Conservation (phyloP, 37 sponge, comb jelly and placozoan genomes). For the Ephydatia muelleri region DNA sequence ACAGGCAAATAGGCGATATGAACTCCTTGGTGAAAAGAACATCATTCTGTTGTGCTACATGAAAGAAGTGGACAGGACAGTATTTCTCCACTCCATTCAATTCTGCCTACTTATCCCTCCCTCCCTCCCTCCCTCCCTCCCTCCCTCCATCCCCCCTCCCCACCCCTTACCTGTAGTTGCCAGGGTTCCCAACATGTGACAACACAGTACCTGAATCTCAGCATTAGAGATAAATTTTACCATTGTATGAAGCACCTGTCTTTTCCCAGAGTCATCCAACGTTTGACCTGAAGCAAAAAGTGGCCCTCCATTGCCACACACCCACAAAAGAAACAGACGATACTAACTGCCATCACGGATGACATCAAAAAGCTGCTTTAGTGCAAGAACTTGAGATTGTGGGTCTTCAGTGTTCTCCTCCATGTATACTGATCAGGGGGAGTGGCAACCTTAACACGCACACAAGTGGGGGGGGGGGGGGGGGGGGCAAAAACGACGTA, state of each 20-base stretch:
- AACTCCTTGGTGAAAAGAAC: constrained; percentile 47
- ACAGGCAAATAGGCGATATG: constrained; percentile 37
- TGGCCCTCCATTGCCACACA: no score
- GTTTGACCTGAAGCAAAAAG: not conserved
- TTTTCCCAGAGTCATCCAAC: constrained; percentile 37
- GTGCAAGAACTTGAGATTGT: constrained; percentile 6
- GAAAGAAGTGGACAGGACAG: not conserved
- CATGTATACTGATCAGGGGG: constrained; percentile 26
- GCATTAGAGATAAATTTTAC: constrained; percentile 10
- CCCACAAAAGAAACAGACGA: no score
- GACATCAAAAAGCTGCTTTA: not conserved
- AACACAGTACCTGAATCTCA: constrained; percentile 36
- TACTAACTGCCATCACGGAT: no score
- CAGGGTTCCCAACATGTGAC: constrained; percentile 22
- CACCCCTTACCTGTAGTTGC: constrained; percentile 39
- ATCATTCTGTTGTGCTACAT: constrained; percentile 45
- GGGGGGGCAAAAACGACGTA: not conserved
- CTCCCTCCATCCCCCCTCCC: not conserved
- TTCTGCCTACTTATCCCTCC: not conserved
- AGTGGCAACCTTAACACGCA: not conserved
- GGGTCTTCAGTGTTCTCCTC: constrained; percentile 12
- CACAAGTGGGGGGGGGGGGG: not conserved
- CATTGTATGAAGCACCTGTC: constrained; percentile 37
- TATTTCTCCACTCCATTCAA: not conserved
- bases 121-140: not conserved